phyloP scores from a whole-genome alignment of 2,888 invertebrate genomes.

The Notocelia uddmanniana region DNA sequence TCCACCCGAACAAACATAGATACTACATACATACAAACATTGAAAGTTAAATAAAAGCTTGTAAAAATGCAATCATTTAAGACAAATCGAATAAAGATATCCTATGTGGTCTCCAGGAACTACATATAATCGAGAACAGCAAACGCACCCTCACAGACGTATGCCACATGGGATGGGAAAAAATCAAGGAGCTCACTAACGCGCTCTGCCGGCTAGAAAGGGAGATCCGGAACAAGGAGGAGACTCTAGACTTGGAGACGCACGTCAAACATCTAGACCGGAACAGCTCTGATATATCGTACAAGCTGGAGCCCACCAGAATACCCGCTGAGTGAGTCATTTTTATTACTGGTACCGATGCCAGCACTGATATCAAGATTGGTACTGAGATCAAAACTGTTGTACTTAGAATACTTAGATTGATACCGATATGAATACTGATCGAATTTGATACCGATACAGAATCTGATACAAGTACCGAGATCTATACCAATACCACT shows the following conservation, averaged over 20 bases:
- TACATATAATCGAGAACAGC: slow-evolving; percentile 79
- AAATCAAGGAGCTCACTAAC: slow-evolving; percentile 90
- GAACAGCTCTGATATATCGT: slow-evolving; percentile 91
- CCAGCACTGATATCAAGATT: too few relatives aligned
- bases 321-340: slow-evolving; percentile 88
- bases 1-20: too few relatives aligned
- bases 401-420: too few relatives aligned
- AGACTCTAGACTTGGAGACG: slow-evolving; percentile 90
- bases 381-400: too few relatives aligned
- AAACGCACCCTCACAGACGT: slow-evolving; percentile 76
- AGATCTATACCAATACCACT: too few relatives aligned
- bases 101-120: slow-evolving; percentile 64
- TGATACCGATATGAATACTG: too few relatives aligned
- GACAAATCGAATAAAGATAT: too few relatives aligned
- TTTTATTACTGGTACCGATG: too few relatives aligned
- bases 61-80: not conserved
- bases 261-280: slow-evolving; percentile 91
- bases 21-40: too few relatives aligned
- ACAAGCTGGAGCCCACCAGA: slow-evolving; percentile 92
- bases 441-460: not conserved
- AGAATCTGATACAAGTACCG: too few relatives aligned
- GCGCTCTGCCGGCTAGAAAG: slow-evolving; percentile 89
- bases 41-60: too few relatives aligned
- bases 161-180: slow-evolving; percentile 90
- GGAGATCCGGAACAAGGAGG: slow-evolving; percentile 93